Conservation (phyloP, 2,113 vertebrate genomes). For the Phasianus colchicus region DNA sequence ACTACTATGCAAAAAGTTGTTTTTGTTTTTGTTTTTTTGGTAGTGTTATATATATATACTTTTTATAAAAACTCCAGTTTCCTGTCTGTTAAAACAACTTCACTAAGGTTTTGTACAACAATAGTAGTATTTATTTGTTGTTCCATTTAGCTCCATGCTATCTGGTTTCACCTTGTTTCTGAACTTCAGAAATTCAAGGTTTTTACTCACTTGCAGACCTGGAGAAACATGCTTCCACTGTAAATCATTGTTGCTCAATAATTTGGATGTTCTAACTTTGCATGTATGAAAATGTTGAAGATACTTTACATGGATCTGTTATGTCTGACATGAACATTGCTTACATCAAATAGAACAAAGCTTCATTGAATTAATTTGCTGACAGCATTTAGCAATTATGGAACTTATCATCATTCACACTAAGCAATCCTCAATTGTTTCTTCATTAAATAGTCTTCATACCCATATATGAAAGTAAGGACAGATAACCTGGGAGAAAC, state of each 20-base stretch:
- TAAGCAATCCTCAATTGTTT: not conserved
- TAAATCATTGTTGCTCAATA: not conserved
- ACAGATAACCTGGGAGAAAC: not conserved
- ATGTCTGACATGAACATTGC: not conserved
- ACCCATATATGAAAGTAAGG: not conserved
- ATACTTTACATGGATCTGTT: not conserved
- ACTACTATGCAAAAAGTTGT: not conserved
- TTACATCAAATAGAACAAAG: not conserved
- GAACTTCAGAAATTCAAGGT: not conserved
- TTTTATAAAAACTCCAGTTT: not conserved
- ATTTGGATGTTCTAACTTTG: not conserved
- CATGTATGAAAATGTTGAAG: not conserved
- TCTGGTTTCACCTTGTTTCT: not conserved
- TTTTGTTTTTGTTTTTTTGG: not conserved
- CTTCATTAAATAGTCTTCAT: not conserved
- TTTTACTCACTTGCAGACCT: not conserved
- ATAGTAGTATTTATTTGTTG: not conserved
- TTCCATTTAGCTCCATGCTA: not conserved
- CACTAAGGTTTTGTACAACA: not conserved
- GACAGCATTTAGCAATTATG: not conserved
- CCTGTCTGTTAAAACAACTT: not conserved
- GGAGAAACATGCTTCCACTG: not conserved
- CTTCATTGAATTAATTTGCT: not conserved
- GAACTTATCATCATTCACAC: not conserved
- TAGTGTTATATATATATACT: not conserved